A percentile compares a stretch with the other conserved stretches of the same genome.
Conservation (phyloP, 2,113 vertebrate genomes). For the Oryzias woworae region DNA sequence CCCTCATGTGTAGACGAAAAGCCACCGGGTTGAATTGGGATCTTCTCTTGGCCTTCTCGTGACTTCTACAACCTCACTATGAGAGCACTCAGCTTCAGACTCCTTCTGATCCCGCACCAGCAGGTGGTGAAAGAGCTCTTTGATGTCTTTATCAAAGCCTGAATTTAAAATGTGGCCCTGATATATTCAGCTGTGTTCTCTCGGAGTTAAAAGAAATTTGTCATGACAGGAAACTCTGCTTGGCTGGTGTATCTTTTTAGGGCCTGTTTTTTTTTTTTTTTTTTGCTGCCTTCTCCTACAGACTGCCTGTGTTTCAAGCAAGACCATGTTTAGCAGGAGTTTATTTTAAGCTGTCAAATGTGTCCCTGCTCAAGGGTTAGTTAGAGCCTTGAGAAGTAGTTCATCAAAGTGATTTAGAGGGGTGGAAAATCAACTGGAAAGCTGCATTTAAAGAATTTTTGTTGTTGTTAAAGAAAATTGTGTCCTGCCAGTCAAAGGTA, state of each 20-base stretch:
- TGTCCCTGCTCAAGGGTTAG: constrained; percentile 3
- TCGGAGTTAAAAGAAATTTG: background rate
- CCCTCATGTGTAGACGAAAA: too few relatives aligned
- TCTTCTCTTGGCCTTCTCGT: too few relatives aligned
- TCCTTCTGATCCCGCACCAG: constrained; percentile 69
- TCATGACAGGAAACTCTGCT: background rate
- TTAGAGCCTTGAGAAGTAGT: constrained; percentile 2
- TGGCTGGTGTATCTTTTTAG: background rate
- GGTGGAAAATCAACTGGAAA: background rate
- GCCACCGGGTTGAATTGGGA: too few relatives aligned
- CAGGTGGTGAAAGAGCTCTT: constrained; percentile 85
- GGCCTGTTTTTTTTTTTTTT: background rate
- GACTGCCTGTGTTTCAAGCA: background rate
- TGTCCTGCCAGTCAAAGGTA: too few relatives aligned
- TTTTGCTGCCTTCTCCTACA: background rate
- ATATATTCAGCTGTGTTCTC: background rate
- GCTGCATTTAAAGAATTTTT: background rate
- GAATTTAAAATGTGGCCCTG: constrained; percentile 89
- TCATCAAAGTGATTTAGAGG: background rate
- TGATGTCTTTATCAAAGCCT: constrained; percentile 50
- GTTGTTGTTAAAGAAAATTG: too few relatives aligned
- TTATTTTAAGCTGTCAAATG: constrained; percentile 24
- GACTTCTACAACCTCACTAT: too few relatives aligned
- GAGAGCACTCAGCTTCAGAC: too few relatives aligned
- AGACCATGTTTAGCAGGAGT: background rate